Evolutionary conservation across 2,113 vertebrate species (phyloP).

Genomic region (Cnemophilus loriae): DNA sequence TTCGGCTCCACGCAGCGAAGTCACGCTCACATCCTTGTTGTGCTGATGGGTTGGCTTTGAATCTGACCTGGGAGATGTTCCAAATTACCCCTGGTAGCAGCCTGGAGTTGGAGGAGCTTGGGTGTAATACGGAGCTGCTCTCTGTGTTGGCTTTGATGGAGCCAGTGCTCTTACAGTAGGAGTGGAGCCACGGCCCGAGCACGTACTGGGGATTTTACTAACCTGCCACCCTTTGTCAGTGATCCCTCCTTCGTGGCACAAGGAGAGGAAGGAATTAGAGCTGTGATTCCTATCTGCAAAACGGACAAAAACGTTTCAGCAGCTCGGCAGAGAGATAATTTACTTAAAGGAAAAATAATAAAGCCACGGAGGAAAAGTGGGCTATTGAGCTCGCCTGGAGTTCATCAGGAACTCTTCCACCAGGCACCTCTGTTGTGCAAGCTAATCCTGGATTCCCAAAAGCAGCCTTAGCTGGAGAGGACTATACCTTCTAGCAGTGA

Average conservation of each 20-base stretch:
- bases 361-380: conserved; percentile 10
- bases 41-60: neutral
- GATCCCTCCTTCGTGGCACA: neutral
- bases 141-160: neutral
- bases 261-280: neutral
- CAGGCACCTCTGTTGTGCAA: neutral
- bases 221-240: neutral
- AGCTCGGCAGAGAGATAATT: neutral
- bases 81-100: neutral
- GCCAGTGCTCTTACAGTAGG: neutral
- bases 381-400: neutral
- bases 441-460: neutral
- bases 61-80: neutral
- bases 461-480: neutral
- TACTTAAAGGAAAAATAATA: conserved; percentile 13
- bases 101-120: neutral
- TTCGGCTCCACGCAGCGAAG: fast-evolving
- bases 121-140: neutral
- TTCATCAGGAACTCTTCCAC: neutral
- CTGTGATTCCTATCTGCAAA: conserved; percentile 11
- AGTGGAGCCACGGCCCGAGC: neutral
- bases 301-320: neutral
- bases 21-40: neutral
- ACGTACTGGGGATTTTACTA: neutral
- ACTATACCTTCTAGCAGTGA: neutral